A percentile compares a stretch with the other conserved stretches of the same genome.
phyloP scores from a whole-genome alignment of 2,888 invertebrate species.

The Tipula helvola region DNA sequence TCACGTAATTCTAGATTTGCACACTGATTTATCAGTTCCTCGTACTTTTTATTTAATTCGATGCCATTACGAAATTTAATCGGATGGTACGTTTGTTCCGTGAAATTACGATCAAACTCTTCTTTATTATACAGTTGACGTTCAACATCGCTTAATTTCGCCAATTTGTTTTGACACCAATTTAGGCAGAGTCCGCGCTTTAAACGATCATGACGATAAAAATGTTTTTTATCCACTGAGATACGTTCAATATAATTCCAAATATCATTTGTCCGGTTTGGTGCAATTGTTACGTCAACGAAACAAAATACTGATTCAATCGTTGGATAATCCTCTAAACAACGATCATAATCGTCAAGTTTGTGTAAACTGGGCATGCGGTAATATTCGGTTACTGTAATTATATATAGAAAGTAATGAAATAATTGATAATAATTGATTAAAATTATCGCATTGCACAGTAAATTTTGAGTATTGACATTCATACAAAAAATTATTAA shows the following conservation, averaged over 20 bases:
- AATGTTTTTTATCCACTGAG: constrained; percentile 12
- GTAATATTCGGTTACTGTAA: constrained; percentile 24
- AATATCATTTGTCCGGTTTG: constrained; percentile 4
- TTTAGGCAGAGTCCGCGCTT: constrained; percentile 15
- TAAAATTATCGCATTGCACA: background rate
- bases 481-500: background rate
- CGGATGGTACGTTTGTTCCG: constrained; percentile 9
- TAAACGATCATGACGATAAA: constrained; percentile 15
- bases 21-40: constrained; percentile 11
- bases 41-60: background rate
- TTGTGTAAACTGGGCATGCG: constrained; percentile 31
- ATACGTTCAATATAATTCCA: constrained; percentile 12
- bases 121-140: background rate
- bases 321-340: constrained; percentile 23
- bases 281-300: background rate
- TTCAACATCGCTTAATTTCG: background rate
- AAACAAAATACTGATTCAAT: constrained; percentile 24
- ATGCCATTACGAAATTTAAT: constrained; percentile 9
- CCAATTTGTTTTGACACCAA: background rate
- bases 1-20: constrained; percentile 15
- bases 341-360: constrained; percentile 31
- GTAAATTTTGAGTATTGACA: background rate
- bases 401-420: background rate
- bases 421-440: background rate
- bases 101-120: background rate